Evolutionary conservation across 2,113 vertebrate genomes (phyloP), one percentile per base, ranked within the genome.

Genomic region (Amblyornis subalaris): DNA sequence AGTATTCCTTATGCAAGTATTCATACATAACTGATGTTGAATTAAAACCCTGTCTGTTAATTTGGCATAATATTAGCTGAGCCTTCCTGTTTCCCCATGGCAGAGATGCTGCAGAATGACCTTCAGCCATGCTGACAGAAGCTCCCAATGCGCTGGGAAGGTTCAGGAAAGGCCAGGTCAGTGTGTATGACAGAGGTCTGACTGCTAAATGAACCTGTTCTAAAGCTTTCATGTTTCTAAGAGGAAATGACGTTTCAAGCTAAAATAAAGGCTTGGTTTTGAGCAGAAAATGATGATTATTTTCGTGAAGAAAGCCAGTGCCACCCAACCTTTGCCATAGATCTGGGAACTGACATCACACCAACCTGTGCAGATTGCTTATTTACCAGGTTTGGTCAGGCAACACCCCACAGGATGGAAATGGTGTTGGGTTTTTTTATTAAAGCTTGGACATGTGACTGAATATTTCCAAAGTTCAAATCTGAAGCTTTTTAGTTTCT

Each of bases 61-160:
- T 92, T 65, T 90, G 91, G 71, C 88, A 28, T 73, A 64, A 62
- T 29, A 93, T 89, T 89, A 83, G 75, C 79, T n/a, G 72, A 79
- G 29, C 48, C 65, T 54, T 54, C 60, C 64, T 76, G 67, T 42
- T 79, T 61, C 75, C 65, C 60, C 85, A 5, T 4, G 58, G 78
- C 82, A 82, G 48, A 90, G 71, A 24, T 75, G 81, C 55, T 61
- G 35, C 47, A 54, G 47, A 42, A 36, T 2, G 8, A 91, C 65
- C 61, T 85, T 81, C 1, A 18, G 73, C 57, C 77, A 10, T 0
- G 1, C 81, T 67, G 73, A 70, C 47, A 42, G 70, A 64, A 86
- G 64, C 22, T 85, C 61, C 51, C 70, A 31, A 2, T 12, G 36
- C 19, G 47, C 35, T 81, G 61, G 33, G 20, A 81, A 71, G 42